Conservation (phyloP, 2,888 invertebrate genomes). For the Meandrusa payeni region DNA sequence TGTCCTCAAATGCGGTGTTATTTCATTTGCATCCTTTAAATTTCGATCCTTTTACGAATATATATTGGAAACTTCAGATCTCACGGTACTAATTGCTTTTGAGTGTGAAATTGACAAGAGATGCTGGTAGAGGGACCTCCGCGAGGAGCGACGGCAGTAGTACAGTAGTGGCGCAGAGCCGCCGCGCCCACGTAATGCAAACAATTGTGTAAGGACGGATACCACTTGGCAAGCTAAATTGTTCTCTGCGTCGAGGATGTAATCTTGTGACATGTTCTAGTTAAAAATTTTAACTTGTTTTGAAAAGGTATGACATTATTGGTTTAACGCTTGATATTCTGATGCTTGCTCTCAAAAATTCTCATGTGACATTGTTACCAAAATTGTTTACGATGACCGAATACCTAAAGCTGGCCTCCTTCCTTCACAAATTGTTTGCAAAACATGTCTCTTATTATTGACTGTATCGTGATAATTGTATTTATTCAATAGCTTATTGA, state of each 20-base stretch:
- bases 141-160: conserved; percentile 29
- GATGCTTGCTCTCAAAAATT: conserved; percentile 66
- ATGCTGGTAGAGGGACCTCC: conserved; percentile 35
- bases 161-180: conserved; percentile 30
- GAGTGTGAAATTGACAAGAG: conserved; percentile 56
- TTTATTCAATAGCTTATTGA: conserved; percentile 24
- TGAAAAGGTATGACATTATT: conserved; percentile 79
- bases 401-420: conserved; percentile 85
- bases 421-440: conserved; percentile 93
- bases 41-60: conserved; percentile 49
- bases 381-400: conserved; percentile 46
- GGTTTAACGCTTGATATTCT: conserved; percentile 69
- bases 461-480: conserved; percentile 29
- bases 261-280: conserved; percentile 77
- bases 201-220: conserved; percentile 82
- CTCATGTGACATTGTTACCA: conserved; percentile 54
- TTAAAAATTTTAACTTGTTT: conserved; percentile 64
- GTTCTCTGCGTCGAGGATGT: conserved; percentile 59
- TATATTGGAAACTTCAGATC: conserved; percentile 75
- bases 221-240: conserved; percentile 68
- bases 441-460: conserved; percentile 66
- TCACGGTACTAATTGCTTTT: conserved; percentile 68
- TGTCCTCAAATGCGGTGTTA: conserved; percentile 74
- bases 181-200: conserved; percentile 57
- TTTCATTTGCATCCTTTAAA: conserved; percentile 75